These are phyloP conservation scores for Anabacerthia variegaticeps DNA, from an alignment of 2,797 vertebrate genomes.

Conservation along the genomic window DNA sequence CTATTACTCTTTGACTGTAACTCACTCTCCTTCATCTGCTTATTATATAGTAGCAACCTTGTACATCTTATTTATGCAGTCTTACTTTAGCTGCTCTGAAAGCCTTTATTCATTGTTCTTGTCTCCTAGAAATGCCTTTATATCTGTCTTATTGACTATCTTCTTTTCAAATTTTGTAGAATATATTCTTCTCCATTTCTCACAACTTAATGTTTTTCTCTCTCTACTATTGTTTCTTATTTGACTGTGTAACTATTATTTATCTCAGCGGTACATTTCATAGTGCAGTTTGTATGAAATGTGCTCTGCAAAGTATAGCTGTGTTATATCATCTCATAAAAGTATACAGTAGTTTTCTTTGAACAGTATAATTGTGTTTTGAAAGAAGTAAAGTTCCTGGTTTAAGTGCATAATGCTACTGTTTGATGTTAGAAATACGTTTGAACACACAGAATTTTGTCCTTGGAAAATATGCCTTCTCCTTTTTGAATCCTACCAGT, in stretches of 20 bases:
- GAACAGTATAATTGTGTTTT: constrained; percentile 50
- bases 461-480: constrained; percentile 19
- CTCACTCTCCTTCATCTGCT: not conserved
- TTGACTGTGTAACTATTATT: constrained; percentile 31
- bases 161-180: not conserved
- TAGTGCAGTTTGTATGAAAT: not conserved
- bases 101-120: not conserved
- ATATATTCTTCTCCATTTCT: not conserved
- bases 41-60: not conserved
- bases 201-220: not conserved
- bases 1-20: not conserved
- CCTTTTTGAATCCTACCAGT: not conserved
- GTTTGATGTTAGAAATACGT: not conserved
- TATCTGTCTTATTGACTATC: not conserved
- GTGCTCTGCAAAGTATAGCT: not conserved
- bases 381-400: constrained; percentile 15
- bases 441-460: not conserved
- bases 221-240: constrained; percentile 30
- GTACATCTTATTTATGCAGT: not conserved
- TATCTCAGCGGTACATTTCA: constrained; percentile 27
- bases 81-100: not conserved
- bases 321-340: not conserved
- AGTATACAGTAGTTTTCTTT: constrained; percentile 25
- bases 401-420: not conserved
- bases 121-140: not conserved